Evolutionary conservation across 2,113 vertebrate genomes (phyloP).

Genomic region (Colistium nudipinnis): DNA sequence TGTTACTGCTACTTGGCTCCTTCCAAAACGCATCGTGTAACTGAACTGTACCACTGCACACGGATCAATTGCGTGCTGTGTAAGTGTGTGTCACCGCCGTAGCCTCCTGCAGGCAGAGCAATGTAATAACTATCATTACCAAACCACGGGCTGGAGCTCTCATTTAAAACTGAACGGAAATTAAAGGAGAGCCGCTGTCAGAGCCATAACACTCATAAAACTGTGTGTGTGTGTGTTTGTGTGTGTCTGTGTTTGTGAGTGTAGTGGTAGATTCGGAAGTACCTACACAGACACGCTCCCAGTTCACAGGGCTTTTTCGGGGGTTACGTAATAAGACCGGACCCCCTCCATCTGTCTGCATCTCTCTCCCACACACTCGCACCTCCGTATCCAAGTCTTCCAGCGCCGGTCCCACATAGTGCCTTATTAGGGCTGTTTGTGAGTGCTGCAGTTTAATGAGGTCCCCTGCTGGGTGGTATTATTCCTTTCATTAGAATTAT

Average conservation of each 20-base stretch:
- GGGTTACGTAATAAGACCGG: constrained; percentile 28
- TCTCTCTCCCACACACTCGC: background rate
- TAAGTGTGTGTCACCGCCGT: constrained; percentile 4
- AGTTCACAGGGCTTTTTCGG: constrained; percentile 4
- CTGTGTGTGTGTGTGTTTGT: background rate
- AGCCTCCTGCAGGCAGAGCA: constrained; percentile 53
- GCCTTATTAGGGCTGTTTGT: constrained; percentile 65
- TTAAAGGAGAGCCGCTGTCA: constrained; percentile 47
- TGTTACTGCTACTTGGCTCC: too few species aligned
- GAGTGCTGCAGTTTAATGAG: constrained; percentile 64
- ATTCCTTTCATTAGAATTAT: constrained; percentile 72
- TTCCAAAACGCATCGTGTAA: constrained; percentile 29
- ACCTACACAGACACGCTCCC: constrained; percentile 14
- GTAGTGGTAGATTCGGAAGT: constrained; percentile 10
- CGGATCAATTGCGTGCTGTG: constrained; percentile 33
- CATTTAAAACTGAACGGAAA: constrained; percentile 62
- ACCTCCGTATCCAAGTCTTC: background rate
- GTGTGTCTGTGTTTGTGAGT: constrained; percentile 9
- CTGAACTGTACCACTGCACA: constrained; percentile 29
- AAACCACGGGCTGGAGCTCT: constrained; percentile 40
- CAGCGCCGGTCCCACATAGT: constrained; percentile 16
- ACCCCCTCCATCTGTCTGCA: background rate
- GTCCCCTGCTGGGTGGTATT: constrained; percentile 64
- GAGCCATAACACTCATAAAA: constrained; percentile 29
- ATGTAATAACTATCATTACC: constrained; percentile 64